Evolutionary conservation across 2,113 vertebrate species (phyloP).

Genomic region (Dendropsophus ebraccatus): DNA sequence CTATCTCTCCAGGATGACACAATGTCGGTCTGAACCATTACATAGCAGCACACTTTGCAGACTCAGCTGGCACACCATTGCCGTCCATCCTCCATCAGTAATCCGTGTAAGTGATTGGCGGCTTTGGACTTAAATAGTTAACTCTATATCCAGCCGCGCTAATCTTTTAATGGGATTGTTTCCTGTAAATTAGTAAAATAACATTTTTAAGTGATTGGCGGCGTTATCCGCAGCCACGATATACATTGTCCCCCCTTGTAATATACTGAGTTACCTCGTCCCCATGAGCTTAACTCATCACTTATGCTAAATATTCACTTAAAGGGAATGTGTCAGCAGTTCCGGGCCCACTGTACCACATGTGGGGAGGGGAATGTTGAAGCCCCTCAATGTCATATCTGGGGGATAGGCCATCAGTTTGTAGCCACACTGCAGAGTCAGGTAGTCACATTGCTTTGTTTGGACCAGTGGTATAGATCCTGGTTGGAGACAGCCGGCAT

Average conservation of each 20-base stretch:
- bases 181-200: slow-evolving; percentile 27
- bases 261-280: background rate
- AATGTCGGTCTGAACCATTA: no score
- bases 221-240: background rate
- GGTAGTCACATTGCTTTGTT: no score
- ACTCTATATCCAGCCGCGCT: slow-evolving; percentile 17
- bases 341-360: no score
- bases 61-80: accelerated
- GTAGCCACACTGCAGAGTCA: no score
- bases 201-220: slow-evolving; percentile 16
- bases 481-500: no score
- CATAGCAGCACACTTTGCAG: no score
- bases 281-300: background rate
- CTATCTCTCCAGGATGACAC: no score
- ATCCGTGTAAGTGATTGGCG: slow-evolving; percentile 53
- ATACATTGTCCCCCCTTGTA: background rate
- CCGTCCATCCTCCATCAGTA: background rate
- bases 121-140: background rate
- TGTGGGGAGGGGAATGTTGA: no score
- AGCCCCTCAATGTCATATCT: no score
- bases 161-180: slow-evolving; percentile 35
- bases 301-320: background rate
- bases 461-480: no score
- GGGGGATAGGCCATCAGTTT: no score
- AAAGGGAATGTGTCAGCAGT: no score